phyloP scores from a whole-genome alignment of 1,140 invertebrate genomes.

The Bombus pascuorum region DNA sequence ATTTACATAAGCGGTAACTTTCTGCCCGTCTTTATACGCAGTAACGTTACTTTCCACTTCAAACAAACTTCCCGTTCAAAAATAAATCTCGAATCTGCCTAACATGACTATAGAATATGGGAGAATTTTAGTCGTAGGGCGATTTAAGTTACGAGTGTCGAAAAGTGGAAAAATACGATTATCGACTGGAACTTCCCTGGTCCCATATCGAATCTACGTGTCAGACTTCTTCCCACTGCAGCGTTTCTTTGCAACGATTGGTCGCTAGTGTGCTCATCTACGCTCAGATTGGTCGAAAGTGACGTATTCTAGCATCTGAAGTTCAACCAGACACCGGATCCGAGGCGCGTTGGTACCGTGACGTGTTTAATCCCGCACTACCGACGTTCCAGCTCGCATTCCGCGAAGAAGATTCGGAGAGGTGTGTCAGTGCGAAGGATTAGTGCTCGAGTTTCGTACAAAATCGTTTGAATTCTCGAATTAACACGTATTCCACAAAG shows the following conservation, averaged over 20 bases:
- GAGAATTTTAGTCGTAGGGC: background rate
- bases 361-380: conserved; percentile 64
- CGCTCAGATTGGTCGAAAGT: background rate
- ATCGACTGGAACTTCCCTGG: conserved; percentile 48
- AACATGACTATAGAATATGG: too few relatives aligned
- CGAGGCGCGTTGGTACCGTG: conserved; percentile 36
- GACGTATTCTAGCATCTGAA: background rate
- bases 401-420: conserved; percentile 28
- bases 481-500: background rate
- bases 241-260: conserved; percentile 32
- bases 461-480: background rate
- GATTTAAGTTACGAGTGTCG: background rate
- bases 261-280: conserved; percentile 21
- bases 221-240: conserved; percentile 7
- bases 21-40: background rate
- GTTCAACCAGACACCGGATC: background rate
- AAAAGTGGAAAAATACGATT: conserved; percentile 31
- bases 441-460: background rate
- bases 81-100: background rate
- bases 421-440: background rate
- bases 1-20: conserved; percentile 5
- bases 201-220: conserved; percentile 37
- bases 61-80: background rate
- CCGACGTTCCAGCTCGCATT: conserved; percentile 53
- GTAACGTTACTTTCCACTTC: background rate